Conservation (phyloP, 30 jellyfish, hydroid and myxozoan species). For the Pseudorhiza aurosa region DNA sequence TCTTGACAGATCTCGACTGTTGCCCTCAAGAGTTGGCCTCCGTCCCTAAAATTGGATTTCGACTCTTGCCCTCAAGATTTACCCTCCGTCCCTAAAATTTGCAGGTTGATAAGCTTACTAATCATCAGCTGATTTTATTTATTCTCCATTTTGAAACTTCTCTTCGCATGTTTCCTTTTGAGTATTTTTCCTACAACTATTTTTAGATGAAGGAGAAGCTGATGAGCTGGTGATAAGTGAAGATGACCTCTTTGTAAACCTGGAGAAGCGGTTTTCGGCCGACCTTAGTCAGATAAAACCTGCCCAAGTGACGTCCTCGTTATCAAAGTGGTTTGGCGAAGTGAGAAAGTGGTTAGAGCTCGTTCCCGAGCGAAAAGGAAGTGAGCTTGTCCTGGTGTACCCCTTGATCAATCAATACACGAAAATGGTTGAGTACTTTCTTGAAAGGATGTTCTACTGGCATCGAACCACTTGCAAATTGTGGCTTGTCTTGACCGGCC, state of each 20-base stretch:
- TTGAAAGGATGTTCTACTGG: constrained; percentile 32
- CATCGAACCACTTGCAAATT: constrained; percentile 89
- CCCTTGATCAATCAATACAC: constrained; percentile 61
- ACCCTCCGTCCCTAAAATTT: too few species aligned
- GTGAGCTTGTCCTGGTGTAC: constrained; percentile 5
- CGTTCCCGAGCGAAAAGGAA: constrained; percentile 7
- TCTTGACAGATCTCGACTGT: too few species aligned
- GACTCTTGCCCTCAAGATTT: too few species aligned
- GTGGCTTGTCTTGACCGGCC: constrained; percentile 55
- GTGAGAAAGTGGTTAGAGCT: constrained; percentile 13
- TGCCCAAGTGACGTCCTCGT: background rate
- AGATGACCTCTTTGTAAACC: constrained; percentile 67
- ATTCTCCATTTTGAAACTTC: too few species aligned
- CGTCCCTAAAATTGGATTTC: too few species aligned
- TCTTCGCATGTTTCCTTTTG: too few species aligned
- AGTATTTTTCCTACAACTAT: too few species aligned
- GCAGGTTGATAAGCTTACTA: too few species aligned
- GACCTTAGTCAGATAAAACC: constrained; percentile 31
- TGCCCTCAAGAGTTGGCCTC: too few species aligned
- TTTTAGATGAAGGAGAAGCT: constrained; percentile 16
- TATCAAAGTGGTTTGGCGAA: constrained; percentile 21
- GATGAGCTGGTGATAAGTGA: constrained; percentile 8
- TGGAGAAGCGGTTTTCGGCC: constrained; percentile 48
- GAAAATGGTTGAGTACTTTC: constrained; percentile 41
- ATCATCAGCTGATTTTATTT: too few species aligned